phyloP scores from a whole-genome alignment of 92 coral and sea anemone species.

The Plumapathes pennacea region DNA sequence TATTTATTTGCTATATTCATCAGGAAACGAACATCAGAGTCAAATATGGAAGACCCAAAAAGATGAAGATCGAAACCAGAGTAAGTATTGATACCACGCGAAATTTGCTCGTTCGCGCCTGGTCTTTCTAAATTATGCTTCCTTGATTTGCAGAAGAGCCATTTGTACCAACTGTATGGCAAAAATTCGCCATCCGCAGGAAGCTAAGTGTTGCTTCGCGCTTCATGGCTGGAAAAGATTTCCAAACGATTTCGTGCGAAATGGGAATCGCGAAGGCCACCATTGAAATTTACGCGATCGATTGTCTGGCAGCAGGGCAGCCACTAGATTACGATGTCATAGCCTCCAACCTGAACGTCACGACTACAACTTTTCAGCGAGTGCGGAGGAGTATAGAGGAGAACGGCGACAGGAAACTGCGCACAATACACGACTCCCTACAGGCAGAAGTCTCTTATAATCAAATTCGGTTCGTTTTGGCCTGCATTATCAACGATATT shows the following conservation, averaged over 20 bases:
- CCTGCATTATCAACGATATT: not conserved
- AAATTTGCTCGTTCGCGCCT: not conserved
- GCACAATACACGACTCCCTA: constrained; percentile 2
- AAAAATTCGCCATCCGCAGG: constrained; percentile 1
- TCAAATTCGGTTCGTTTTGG: constrained; percentile 2
- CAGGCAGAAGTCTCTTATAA: constrained; percentile 3
- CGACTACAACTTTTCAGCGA: too few relatives aligned
- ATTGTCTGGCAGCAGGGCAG: constrained; percentile 6
- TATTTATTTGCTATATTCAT: constrained; percentile 3
- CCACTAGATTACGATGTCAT: too few relatives aligned
- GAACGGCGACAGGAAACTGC: not conserved
- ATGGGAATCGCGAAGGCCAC: constrained; percentile 14
- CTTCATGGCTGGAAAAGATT: constrained; percentile 1
- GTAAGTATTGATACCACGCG: not conserved
- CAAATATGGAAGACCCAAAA: not conserved
- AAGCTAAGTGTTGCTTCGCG: constrained; percentile 1
- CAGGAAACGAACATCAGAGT: constrained; percentile 5
- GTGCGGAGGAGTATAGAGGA: too few relatives aligned
- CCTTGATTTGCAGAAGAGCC: constrained; percentile 11
- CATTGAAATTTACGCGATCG: constrained; percentile 6
- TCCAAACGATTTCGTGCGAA: constrained; percentile 9
- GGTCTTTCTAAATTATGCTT: not conserved
- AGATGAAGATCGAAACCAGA: not conserved
- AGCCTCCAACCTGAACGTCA: too few relatives aligned
- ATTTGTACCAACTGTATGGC: constrained; percentile 11